Evolutionary conservation across 2,797 vertebrate species (phyloP), one percentile per base, ranked within the genome.

Genomic region (Sebastiscus tertius): DNA sequence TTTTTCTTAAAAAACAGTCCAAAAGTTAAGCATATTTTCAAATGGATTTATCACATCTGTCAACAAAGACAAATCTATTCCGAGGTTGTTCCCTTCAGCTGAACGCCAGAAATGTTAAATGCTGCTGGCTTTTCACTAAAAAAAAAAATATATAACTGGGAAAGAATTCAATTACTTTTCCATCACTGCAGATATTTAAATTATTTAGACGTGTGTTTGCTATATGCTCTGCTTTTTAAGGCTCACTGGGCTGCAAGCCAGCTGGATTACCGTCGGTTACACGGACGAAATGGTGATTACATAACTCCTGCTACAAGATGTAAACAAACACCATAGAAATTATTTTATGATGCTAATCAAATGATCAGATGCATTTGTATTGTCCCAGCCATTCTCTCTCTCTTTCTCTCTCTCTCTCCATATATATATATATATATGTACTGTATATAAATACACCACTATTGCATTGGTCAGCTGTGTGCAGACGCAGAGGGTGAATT

Each of bases 381-480:
- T 56, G 22, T 56, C 24, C 55, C 22, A 26, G 55, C 24, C 14
- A 46, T 46, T 46, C 42, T 46, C 16, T 26, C 10, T 14, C 24
- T 26, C 16, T 56, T 13, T 24, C 6, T 56, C 6, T 56, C 4
- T 13, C 2, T 22, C 0, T 54, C 6, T 9, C 20, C 7, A 49
- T 20, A 22, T 11, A 54, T 54, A 55, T 24, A 55, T 55, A 55
- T 24, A 22, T 54, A 24, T 55, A 26, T 13, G 24, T 24, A 55
- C 39, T 55, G 26, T 54, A 22, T 24, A 22, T 60, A 31, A 31
- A 65, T 58, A 10, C 31, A 18, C 18, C 71, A 18, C 58, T 58
- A 69, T 63, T 60, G 29, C 71, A 8, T 33, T 31, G 83, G 82
- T 83, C 84, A 75, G 73, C 67, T 73, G 77, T 8, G 29, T 72